Evolutionary conservation across 2,888 invertebrate genomes (phyloP), one percentile per base, ranked within the genome.

Genomic region (Campoplex capitator): DNA sequence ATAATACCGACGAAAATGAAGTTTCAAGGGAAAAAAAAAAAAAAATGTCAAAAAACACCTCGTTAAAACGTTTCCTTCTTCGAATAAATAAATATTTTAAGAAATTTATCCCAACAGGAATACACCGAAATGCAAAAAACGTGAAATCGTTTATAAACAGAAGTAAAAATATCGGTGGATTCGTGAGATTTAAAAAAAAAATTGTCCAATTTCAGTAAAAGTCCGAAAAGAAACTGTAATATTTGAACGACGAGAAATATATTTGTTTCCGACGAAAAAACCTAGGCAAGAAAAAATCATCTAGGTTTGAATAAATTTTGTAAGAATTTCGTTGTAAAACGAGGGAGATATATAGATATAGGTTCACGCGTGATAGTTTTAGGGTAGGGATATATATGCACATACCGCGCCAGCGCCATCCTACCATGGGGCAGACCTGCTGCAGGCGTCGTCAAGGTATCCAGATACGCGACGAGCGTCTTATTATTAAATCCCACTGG

Each of bases 361-460:
- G 32, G 58, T n/a, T 3, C 0, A 58, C 42, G 28, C 62, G 62
- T 4, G 51, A 62, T 16, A 62, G 32, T 51, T 38, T 16, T 58
- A 54, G 2, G 65, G 51, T 58, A 54, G 2, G 65, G 51, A n/a
- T 73, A 51, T 51, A n/a, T 32, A 77, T 58, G 75, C 90, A 95
- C 95, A 95, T 95, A 96, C 96, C 96, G 96, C 94, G 96, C 96
- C 95, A 96, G 95, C 95, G 96, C 96, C 96, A 96, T 96, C 95
- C 96, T 96, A 95, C 96, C 96, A 96, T 96, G 95, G 94, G 95
- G 95, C 94, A 95, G 95, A 95, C 95, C 95, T 93, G 95, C 95
- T 93, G 95, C 94, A 93, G 95, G 95, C 93, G 95, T 93, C 93
- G 95, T 90, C 94, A 94, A 95, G 94, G 95, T 95, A 95, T 96